Base-by-base conservation (phyloP, 2,113 vertebrate species). In the Setophaga petechia region DNA sequence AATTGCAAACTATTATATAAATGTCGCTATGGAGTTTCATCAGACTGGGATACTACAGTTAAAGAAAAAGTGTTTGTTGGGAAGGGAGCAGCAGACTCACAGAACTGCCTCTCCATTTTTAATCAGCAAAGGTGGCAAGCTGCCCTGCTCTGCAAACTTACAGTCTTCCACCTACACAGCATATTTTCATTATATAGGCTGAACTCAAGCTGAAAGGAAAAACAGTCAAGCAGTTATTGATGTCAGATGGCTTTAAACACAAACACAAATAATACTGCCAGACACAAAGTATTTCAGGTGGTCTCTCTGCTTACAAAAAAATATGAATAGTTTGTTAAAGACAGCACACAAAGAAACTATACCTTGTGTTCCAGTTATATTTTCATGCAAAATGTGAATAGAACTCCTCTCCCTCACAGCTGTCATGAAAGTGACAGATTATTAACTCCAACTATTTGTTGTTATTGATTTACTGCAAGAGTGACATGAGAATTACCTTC, bases 401-500 rank as follows among this genome's bases (percentile, higher is more conserved):
- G 58, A 65, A 55, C 33, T 66, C 25, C 47, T 28, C 8, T 8
- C 27, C 35, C 10, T 3, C 10, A 4, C 49, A 54, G 4, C 20
- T 35, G 31, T n/a, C 21, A 52, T 9, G 28, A 23, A 80, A 88
- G 54, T 44, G 18, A 46, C 23, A 87, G 55, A 67, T 77, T 39
- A 49, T n/a, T 71, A 93, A 78, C 14, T 81, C 43, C 58, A 44
- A 49, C 17, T 12, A 11, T 72, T 78, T 79, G 11, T 28, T 91
- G 62, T 85, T 63, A 62, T 15, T 59, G 33, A 73, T 61, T 92
- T 69, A 84, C n/a, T 62, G 54, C 49, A 55, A 76, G 24, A 72
- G 43, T 59, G 37, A 27, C 21, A 16, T 13, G 25, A 61, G 47
- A 11, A 94, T 98, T 93, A 99, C 99, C 99, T 97, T 99, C 98